These are phyloP conservation scores for Linyphia triangularis DNA, from an alignment of 2,888 invertebrate species.

Conservation along the genomic window DNA sequence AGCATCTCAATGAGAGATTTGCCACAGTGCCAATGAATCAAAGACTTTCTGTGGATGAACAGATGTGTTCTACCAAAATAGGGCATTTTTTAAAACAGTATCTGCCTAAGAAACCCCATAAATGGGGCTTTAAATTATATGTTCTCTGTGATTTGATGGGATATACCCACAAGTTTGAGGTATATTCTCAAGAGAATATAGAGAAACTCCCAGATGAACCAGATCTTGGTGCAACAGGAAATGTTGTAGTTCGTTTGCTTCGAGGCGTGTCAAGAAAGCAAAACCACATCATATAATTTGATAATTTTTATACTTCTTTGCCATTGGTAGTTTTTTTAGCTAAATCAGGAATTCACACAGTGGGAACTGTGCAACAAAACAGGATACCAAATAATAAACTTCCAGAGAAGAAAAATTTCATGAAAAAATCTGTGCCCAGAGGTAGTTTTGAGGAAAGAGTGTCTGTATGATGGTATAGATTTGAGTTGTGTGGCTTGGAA, in stretches of 20 bases:
- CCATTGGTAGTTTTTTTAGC: background rate
- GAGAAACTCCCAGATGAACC: background rate
- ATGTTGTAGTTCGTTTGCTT: conserved; percentile 19
- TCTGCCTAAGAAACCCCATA: conserved; percentile 17
- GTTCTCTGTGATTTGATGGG: conserved; percentile 7
- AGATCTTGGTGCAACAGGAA: conserved; percentile 1
- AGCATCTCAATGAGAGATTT: too few species aligned
- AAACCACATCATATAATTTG: conserved; percentile 23
- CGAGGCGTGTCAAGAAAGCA: conserved; percentile 6
- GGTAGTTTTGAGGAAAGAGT: conserved; percentile 8
- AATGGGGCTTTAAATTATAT: conserved; percentile 36
- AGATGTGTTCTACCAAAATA: conserved; percentile 3
- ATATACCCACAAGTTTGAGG: conserved; percentile 14
- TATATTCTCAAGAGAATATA: too few species aligned
- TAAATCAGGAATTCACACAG: conserved; percentile 12
- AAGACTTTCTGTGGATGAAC: conserved; percentile 1
- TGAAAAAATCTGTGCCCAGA: conserved; percentile 30
- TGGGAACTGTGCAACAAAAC: conserved; percentile 38
- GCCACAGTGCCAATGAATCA: too few species aligned
- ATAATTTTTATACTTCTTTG: too few species aligned
- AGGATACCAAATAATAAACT: conserved; percentile 16
- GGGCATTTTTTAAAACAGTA: conserved; percentile 17
- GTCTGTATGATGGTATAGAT: background rate
- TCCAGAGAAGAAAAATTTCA: conserved; percentile 8
- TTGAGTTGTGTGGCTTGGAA: background rate